A percentile compares a stretch with the other conserved stretches of the same genome.
Evolutionary conservation across 2,888 invertebrate genomes (phyloP).

Genomic region (Cosmia trapezina): DNA sequence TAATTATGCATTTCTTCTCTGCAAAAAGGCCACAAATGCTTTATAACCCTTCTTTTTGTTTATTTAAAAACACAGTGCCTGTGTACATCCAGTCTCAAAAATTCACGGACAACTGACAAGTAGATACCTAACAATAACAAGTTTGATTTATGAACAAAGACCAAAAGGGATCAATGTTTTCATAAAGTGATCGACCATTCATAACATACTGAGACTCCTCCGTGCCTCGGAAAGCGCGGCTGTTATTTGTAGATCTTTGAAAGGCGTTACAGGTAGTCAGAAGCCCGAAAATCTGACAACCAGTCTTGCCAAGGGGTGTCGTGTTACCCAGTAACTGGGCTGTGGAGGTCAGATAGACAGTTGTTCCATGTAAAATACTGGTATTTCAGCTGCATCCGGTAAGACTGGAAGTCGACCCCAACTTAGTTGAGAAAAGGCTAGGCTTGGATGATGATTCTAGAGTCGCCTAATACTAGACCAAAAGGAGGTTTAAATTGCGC

Average conservation of each 20-base stretch:
- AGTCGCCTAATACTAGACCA: conserved; percentile 21
- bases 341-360: too few relatives aligned
- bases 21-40: not conserved
- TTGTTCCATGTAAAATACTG: not conserved
- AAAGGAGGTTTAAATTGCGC: conserved; percentile 35
- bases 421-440: not conserved
- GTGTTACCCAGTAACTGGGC: too few relatives aligned
- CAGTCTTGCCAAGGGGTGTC: too few relatives aligned
- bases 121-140: not conserved
- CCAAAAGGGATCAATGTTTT: not conserved
- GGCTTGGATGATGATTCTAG: not conserved
- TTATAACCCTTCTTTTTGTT: not conserved
- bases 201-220: too few relatives aligned
- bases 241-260: too few relatives aligned
- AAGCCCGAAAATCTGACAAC: too few relatives aligned
- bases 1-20: not conserved
- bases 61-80: not conserved
- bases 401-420: not conserved
- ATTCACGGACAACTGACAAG: not conserved
- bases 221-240: too few relatives aligned
- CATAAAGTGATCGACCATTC: not conserved
- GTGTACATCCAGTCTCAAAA: not conserved
- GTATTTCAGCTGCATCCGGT: not conserved
- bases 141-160: not conserved
- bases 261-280: too few relatives aligned